These are phyloP conservation scores for Sebastes wilsoni DNA, from an alignment of 2,797 vertebrate species.

Conservation along the genomic window DNA sequence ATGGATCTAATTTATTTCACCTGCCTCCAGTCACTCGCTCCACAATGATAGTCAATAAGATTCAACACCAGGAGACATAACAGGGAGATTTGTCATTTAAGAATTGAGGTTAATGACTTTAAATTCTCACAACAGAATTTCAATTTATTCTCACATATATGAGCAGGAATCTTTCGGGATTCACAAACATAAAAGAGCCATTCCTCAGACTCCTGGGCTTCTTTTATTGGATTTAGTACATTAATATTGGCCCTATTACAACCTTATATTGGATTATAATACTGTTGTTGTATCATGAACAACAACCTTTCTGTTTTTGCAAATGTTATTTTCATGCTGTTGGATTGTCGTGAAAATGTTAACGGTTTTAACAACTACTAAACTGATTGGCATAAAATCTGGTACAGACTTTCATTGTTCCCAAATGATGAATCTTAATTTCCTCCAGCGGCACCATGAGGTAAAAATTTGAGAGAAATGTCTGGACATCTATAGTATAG, in stretches of 20 bases:
- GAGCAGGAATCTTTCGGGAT: not conserved
- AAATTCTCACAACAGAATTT: constrained; percentile 64
- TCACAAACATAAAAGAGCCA: not conserved
- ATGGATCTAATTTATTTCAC: constrained; percentile 82
- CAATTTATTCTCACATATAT: constrained; percentile 34
- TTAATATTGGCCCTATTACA: not conserved
- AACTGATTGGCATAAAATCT: not conserved
- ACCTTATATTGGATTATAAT: not conserved
- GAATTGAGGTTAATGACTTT: constrained; percentile 73
- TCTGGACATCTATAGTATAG: not conserved
- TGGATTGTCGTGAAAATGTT: not conserved
- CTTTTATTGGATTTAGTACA: not conserved
- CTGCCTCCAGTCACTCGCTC: constrained; percentile 57
- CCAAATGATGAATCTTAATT: not conserved
- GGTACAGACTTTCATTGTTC: not conserved
- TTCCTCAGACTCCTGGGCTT: not conserved
- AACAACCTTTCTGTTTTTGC: not conserved
- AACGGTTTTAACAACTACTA: not conserved
- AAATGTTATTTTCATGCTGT: not conserved
- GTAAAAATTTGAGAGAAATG: not conserved
- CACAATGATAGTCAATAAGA: constrained; percentile 76
- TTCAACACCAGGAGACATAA: constrained; percentile 77
- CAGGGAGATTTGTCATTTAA: constrained; percentile 75
- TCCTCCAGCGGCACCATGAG: not conserved
- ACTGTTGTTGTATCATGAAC: not conserved